Conservation (phyloP, 2,888 invertebrate genomes). For the Seladonia tumulorum region DNA sequence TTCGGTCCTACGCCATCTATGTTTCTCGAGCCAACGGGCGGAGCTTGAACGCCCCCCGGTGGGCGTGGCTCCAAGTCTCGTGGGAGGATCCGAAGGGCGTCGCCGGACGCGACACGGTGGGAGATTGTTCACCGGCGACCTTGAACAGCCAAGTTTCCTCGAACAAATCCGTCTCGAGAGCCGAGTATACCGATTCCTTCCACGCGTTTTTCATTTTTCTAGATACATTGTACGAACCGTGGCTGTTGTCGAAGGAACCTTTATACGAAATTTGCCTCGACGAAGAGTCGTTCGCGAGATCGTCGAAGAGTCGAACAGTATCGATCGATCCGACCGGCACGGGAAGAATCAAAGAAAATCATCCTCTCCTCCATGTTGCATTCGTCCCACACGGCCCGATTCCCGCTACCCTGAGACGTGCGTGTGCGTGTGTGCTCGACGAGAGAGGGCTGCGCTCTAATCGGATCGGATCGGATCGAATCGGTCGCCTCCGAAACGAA, state of each 20-base stretch:
- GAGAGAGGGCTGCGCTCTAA: conserved; percentile 6
- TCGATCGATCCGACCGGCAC: conserved; percentile 4
- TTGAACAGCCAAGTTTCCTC: neutral
- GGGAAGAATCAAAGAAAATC: conserved; percentile 30
- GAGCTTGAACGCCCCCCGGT: neutral
- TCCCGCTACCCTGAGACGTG: conserved; percentile 45
- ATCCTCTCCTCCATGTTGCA: conserved; percentile 47
- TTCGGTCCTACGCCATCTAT: neutral
- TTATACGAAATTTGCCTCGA: conserved; percentile 2
- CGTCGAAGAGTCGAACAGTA: conserved; percentile 16
- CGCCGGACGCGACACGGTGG: neutral
- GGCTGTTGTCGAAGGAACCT: conserved; percentile 29
- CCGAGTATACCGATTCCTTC: conserved; percentile 34
- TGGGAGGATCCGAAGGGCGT: neutral
- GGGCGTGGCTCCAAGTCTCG: neutral
- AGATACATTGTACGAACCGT: conserved; percentile 22
- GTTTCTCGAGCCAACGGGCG: neutral
- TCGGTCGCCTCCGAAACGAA: neutral
- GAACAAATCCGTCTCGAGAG: neutral
- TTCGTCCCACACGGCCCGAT: conserved; percentile 33
- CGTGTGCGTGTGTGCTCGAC: conserved; percentile 55
- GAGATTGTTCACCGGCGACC: neutral
- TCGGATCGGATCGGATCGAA: conserved; percentile 2
- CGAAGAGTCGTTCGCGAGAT: neutral
- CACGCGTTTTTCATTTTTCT: conserved; percentile 53